These are phyloP conservation scores for Argyresthia goedartella DNA, from an alignment of 2,888 invertebrate species.

Conservation along the genomic window DNA sequence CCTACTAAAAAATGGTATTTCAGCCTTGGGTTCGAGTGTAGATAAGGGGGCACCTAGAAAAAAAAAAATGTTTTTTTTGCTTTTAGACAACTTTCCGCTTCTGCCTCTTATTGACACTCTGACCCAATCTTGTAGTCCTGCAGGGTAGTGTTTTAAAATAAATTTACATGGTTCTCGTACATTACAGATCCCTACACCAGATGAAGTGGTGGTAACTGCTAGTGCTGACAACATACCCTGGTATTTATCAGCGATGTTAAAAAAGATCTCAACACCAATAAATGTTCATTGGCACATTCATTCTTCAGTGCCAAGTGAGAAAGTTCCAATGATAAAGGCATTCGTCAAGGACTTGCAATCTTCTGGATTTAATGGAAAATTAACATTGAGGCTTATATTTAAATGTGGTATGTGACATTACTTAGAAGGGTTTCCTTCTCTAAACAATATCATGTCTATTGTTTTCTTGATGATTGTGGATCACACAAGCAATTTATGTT, in stretches of 20 bases:
- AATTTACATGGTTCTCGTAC: no score
- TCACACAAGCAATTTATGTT: background rate
- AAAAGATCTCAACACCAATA: conserved; percentile 62
- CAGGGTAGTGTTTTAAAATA: no score
- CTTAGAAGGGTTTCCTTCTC: background rate
- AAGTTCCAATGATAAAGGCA: conserved; percentile 36
- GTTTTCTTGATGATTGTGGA: background rate
- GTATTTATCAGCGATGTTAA: conserved; percentile 73
- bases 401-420: conserved; percentile 74
- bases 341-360: conserved; percentile 35
- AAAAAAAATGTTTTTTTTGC: no score
- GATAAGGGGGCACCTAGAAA: no score
- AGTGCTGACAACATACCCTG: conserved; percentile 77
- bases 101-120: no score
- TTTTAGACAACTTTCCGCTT: no score
- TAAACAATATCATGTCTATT: background rate
- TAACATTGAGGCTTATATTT: conserved; percentile 80
- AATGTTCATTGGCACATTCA: conserved; percentile 73
- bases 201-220: conserved; percentile 76
- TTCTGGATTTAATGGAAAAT: conserved; percentile 21
- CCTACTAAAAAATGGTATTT: no score
- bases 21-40: no score
- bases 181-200: no score
- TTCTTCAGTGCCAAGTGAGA: conserved; percentile 69
- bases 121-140: no score